These are phyloP conservation scores for Melitaea cinxia DNA, from an alignment of 1,140 invertebrate genomes.

Conservation along the genomic window DNA sequence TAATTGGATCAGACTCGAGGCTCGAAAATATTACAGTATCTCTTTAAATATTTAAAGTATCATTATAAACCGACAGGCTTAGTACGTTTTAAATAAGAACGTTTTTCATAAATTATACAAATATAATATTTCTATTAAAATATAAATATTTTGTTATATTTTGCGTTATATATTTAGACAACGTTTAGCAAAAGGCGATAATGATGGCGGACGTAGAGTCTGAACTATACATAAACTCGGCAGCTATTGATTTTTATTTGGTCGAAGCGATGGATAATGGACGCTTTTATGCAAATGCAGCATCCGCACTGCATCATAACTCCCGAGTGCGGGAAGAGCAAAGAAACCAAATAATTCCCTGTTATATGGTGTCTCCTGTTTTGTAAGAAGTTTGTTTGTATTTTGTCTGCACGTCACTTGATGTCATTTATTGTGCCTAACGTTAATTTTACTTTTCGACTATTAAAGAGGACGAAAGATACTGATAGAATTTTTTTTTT, in stretches of 20 bases:
- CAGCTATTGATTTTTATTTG: slow-evolving; percentile 20
- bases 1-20: slow-evolving; percentile 10
- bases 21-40: slow-evolving; percentile 5
- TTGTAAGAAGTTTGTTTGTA: background rate
- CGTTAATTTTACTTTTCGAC: too few species aligned
- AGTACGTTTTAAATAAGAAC: background rate
- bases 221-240: slow-evolving; percentile 12
- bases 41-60: slow-evolving; percentile 9
- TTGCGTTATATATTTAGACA: background rate
- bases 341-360: slow-evolving; percentile 17
- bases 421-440: too few species aligned
- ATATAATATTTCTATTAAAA: background rate
- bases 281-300: slow-evolving; percentile 26
- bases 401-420: background rate
- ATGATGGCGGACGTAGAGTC: slow-evolving; percentile 3
- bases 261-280: slow-evolving; percentile 23
- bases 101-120: background rate
- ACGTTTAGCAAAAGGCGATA: slow-evolving; percentile 1
- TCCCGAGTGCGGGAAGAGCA: slow-evolving; percentile 21
- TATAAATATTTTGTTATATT: background rate
- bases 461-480: too few species aligned
- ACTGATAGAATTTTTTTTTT: too few species aligned
- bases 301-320: slow-evolving; percentile 23
- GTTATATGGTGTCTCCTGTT: background rate
- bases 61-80: background rate